Evolutionary conservation across 2,797 vertebrate genomes (phyloP).

Genomic region (Trachops cirrhosus): DNA sequence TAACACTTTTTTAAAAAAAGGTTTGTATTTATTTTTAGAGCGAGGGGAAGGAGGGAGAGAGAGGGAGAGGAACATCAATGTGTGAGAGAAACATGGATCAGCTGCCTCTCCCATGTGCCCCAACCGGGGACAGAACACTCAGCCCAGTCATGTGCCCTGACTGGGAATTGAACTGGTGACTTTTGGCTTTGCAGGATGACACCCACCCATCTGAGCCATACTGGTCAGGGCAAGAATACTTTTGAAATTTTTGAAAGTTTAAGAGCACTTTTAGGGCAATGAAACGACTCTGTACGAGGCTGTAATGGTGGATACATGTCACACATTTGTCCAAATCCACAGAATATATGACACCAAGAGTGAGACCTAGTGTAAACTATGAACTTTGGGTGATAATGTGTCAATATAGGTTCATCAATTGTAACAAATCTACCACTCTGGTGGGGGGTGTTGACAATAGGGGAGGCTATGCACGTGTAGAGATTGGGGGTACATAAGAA

Average conservation of each 20-base stretch:
- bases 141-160: neutral
- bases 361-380: no score
- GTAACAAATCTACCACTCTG: neutral
- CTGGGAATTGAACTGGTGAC: neutral
- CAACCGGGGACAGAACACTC: no score
- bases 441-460: neutral
- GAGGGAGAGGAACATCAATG: no score
- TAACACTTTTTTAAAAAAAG: no score
- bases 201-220: neutral
- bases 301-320: neutral
- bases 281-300: neutral
- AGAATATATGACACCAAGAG: no score
- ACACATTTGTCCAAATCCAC: no score
- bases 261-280: neutral
- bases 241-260: neutral
- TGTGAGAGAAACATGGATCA: no score
- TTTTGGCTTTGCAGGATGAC: neutral
- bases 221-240: neutral
- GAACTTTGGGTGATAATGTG: no score
- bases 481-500: neutral
- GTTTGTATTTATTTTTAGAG: no score
- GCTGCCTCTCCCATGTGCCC: no score
- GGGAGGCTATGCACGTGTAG: neutral
- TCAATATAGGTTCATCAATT: no score
- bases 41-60: no score